Percentiles rank a stretch among this genome's conserved stretches.
These are phyloP conservation scores for Oceanodroma tethys DNA, from an alignment of 2,113 vertebrate species.

Conservation along the genomic window DNA sequence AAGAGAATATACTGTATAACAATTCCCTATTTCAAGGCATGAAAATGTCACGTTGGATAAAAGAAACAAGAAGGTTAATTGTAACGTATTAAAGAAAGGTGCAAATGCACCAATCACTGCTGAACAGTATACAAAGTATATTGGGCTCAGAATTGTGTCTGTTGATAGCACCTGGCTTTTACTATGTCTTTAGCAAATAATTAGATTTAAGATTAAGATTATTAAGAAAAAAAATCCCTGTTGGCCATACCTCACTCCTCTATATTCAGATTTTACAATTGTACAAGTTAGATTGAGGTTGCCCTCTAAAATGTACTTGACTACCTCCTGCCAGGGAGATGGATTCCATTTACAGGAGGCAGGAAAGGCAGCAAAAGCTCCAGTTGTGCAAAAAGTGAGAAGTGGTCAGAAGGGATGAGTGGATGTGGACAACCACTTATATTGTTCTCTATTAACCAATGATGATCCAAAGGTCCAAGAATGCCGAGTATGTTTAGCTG, in stretches of 20 bases:
- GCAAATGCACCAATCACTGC: conserved; percentile 72
- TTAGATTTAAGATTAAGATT: conserved; percentile 82
- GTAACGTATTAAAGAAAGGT: conserved; percentile 74
- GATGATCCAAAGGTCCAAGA: conserved; percentile 93
- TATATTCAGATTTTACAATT: conserved; percentile 83
- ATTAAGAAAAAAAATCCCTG: conserved; percentile 85
- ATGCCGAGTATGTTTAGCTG: conserved; percentile 95
- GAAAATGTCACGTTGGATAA: conserved; percentile 71
- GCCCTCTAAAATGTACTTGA: conserved; percentile 81
- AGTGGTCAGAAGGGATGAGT: conserved; percentile 98
- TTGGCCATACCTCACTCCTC: conserved; percentile 93
- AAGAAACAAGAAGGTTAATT: conserved; percentile 74
- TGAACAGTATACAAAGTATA: conserved; percentile 78
- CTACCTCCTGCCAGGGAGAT: conserved; percentile 96
- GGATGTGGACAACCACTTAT: conserved; percentile 96
- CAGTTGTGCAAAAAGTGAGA: conserved; percentile 97
- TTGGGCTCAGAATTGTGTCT: conserved; percentile 83
- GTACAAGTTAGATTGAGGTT: conserved; percentile 77
- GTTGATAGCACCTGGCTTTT: conserved; percentile 86
- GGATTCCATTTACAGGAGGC: conserved; percentile 92
- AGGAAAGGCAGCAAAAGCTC: conserved; percentile 94
- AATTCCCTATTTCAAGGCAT: conserved; percentile 83
- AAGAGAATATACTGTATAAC: conserved; percentile 76
- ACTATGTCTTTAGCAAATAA: conserved; percentile 82
- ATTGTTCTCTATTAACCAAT: conserved; percentile 97